Conservation (phyloP, 1,140 invertebrate genomes). For the Aricia agestis region DNA sequence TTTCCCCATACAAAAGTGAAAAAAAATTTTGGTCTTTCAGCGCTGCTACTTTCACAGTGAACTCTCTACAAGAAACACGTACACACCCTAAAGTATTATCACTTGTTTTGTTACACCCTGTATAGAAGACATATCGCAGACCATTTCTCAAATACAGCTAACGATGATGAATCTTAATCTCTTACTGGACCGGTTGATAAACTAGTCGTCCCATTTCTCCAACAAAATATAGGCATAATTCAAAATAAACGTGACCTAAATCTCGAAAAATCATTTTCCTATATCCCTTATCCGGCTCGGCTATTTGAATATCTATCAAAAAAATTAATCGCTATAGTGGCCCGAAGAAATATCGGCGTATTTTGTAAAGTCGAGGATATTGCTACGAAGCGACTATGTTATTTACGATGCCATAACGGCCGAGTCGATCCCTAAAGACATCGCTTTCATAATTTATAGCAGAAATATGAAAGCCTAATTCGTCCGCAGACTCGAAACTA, state of each 20-base stretch:
- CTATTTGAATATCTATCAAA: slow-evolving; percentile 16
- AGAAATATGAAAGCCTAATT: slow-evolving; percentile 65
- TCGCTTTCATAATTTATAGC: slow-evolving; percentile 68
- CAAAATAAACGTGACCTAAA: slow-evolving; percentile 13
- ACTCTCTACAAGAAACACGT: no score
- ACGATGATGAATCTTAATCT: slow-evolving; percentile 1
- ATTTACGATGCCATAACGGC: slow-evolving; percentile 64
- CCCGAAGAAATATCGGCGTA: slow-evolving; percentile 40
- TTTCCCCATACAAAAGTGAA: no score
- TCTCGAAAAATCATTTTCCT: slow-evolving; percentile 15
- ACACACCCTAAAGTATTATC: no score
- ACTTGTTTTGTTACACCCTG: no score
- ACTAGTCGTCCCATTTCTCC: slow-evolving; percentile 2
- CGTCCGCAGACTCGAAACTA: slow-evolving; percentile 51
- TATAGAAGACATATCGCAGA: neutral
- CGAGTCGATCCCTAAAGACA: slow-evolving; percentile 62
- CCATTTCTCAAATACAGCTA: neutral
- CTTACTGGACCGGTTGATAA: neutral
- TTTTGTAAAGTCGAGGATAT: slow-evolving; percentile 45
- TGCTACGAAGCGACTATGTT: slow-evolving; percentile 40
- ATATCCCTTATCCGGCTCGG: slow-evolving; percentile 9
- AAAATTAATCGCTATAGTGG: slow-evolving; percentile 18
- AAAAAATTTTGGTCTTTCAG: no score
- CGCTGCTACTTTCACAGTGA: no score
- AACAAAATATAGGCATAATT: slow-evolving; percentile 5